Evolutionary conservation across 1,140 invertebrate genomes (phyloP), one percentile per base, ranked within the genome.

Genomic region (Heliconius melpomene): DNA sequence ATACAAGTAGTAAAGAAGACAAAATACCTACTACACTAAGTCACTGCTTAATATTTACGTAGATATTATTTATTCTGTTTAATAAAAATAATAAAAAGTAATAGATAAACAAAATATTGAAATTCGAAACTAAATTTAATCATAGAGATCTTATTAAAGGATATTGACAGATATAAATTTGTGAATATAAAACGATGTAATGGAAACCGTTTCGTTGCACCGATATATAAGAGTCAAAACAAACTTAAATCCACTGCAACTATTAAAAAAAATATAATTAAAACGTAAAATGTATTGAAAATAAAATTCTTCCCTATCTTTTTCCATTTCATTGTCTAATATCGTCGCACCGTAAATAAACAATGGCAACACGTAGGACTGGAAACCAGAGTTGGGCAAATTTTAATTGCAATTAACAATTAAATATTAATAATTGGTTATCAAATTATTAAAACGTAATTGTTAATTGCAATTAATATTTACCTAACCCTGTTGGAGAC

Each of bases 321-420:
- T 74, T 75, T 32, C 60, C n/a, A 38, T 26, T 38, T 38, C 78
- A 76, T 73, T 66, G 79, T 77, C 72, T 72, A 36, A 57, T 80
- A 74, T 66, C 18, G 74, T 38, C 38, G 71, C 52, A 66, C 46
- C 73, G 40, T 74, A 82, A 81, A 84, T 80, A 86, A 85, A 84
- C 83, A 77, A 85, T 92, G 91, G 89, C 90, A 93, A 89, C 89
- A 86, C 82, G 82, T 88, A 88, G 87, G 87, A 89, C 85, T 87
- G 86, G 82, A 52, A 20, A 52, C 7, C 50, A 52, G 50, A 52
- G 7, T 20, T 20, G 6, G 6, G 50, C 18, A 20, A 6, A 20
- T 20, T 52, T 52, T 52, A 52, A 52, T 52, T 52, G 50, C 50
- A 52, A 7, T 52, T 2, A 52, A 52, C 2, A 20, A 52, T 20